phyloP scores from a whole-genome alignment of 2,888 invertebrate species.

The Morpho achilles region DNA sequence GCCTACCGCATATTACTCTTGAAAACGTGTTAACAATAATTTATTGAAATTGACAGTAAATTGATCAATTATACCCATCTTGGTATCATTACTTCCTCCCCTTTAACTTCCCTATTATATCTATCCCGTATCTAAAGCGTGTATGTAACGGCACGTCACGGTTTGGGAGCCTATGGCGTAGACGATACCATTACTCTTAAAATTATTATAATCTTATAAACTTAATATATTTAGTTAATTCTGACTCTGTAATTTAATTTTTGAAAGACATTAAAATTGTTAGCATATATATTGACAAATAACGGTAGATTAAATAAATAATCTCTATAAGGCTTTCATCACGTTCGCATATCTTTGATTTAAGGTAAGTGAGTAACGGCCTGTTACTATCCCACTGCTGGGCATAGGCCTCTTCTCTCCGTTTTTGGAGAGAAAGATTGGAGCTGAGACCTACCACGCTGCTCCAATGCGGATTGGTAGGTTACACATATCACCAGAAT shows the following conservation, averaged over 20 bases:
- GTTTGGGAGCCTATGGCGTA: conserved; percentile 7
- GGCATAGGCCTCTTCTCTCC: too few relatives aligned
- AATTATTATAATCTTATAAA: conserved; percentile 10
- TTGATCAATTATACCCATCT: conserved; percentile 12
- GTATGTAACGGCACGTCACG: not conserved
- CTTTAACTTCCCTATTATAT: too few relatives aligned
- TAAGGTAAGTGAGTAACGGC: too few relatives aligned
- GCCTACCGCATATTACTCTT: conserved; percentile 5
- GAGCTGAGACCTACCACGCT: too few relatives aligned
- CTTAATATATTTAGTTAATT: conserved; percentile 5
- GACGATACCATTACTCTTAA: conserved; percentile 7
- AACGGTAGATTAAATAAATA: too few relatives aligned
- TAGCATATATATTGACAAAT: not conserved
- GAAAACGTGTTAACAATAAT: conserved; percentile 5
- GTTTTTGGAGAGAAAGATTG: too few relatives aligned
- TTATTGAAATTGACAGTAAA: conserved; percentile 14
- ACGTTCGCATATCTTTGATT: too few relatives aligned
- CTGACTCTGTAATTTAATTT: not conserved
- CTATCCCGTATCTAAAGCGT: too few relatives aligned
- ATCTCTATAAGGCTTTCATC: too few relatives aligned
- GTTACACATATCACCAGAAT: too few relatives aligned
- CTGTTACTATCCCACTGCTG: too few relatives aligned
- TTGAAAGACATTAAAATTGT: not conserved
- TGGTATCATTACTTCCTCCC: not conserved
- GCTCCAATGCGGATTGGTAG: too few relatives aligned